These are phyloP conservation scores for Carassius auratus DNA, from an alignment of 2,113 vertebrate genomes.

Conservation along the genomic window DNA sequence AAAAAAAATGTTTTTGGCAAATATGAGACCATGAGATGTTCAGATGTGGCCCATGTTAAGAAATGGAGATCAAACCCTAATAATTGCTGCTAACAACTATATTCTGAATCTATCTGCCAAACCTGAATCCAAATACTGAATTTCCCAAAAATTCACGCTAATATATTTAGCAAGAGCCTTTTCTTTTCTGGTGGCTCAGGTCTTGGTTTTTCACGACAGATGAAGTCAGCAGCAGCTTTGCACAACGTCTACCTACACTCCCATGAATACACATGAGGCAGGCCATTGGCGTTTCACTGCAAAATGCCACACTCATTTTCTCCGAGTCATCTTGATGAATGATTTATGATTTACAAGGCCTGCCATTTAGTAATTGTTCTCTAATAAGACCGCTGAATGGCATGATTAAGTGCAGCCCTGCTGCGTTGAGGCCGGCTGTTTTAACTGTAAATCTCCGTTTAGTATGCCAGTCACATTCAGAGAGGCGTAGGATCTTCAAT, in stretches of 20 bases:
- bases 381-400: conserved; percentile 74
- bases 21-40: neutral
- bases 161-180: neutral
- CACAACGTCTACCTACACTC: conserved; percentile 25
- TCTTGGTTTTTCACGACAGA: neutral
- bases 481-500: conserved; percentile 27
- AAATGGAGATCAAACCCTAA: neutral
- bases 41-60: neutral
- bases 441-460: conserved; percentile 70
- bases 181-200: conserved; percentile 3
- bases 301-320: conserved; percentile 53
- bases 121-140: neutral
- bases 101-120: neutral
- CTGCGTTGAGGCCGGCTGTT: conserved; percentile 69
- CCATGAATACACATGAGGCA: conserved; percentile 57
- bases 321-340: conserved; percentile 66
- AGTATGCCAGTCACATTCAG: conserved; percentile 70
- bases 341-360: conserved; percentile 76
- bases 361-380: conserved; percentile 76
- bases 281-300: conserved; percentile 35
- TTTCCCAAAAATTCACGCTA: neutral
- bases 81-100: neutral
- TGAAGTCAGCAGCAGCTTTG: conserved; percentile 16
- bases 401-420: conserved; percentile 70
- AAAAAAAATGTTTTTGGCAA: neutral